Conservation (phyloP, 1,140 invertebrate species). For the Coboldia fuscipes region DNA sequence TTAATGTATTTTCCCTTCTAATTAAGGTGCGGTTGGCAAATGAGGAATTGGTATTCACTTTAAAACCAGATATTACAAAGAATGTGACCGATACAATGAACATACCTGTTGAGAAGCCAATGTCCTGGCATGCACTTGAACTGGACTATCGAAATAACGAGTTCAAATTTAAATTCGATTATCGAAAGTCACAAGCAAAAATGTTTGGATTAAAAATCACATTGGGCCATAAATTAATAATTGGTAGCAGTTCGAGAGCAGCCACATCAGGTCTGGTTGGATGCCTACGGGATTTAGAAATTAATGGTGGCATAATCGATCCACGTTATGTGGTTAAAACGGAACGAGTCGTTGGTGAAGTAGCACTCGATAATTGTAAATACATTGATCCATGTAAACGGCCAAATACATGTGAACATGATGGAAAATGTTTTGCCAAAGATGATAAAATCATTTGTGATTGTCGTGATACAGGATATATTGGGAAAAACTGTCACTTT, state of each 20-base stretch:
- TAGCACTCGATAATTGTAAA: conserved; percentile 76
- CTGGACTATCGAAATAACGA: conserved; percentile 52
- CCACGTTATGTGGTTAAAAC: conserved; percentile 55
- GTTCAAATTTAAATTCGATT: conserved; percentile 50
- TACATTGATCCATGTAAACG: conserved; percentile 74
- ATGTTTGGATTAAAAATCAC: conserved; percentile 36
- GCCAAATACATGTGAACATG: conserved; percentile 79
- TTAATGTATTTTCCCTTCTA: neutral
- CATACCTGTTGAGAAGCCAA: conserved; percentile 51
- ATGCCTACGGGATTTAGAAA: conserved; percentile 68
- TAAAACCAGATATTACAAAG: conserved; percentile 42
- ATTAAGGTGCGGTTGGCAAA: conserved; percentile 48
- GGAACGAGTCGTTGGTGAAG: conserved; percentile 58
- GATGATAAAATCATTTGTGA: conserved; percentile 74
- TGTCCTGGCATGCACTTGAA: conserved; percentile 56
- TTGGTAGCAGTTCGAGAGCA: conserved; percentile 48
- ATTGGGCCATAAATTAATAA: conserved; percentile 38
- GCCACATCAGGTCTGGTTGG: conserved; percentile 57
- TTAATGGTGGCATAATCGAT: conserved; percentile 54
- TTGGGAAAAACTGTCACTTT: conserved; percentile 85
- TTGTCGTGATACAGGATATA: conserved; percentile 67
- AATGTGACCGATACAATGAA: conserved; percentile 53
- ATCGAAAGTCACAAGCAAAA: conserved; percentile 43
- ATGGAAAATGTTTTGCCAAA: conserved; percentile 69
- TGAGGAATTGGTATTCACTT: conserved; percentile 61